phyloP scores from a whole-genome alignment of 2,888 invertebrate genomes.

The Cerceris ruficornis region DNA sequence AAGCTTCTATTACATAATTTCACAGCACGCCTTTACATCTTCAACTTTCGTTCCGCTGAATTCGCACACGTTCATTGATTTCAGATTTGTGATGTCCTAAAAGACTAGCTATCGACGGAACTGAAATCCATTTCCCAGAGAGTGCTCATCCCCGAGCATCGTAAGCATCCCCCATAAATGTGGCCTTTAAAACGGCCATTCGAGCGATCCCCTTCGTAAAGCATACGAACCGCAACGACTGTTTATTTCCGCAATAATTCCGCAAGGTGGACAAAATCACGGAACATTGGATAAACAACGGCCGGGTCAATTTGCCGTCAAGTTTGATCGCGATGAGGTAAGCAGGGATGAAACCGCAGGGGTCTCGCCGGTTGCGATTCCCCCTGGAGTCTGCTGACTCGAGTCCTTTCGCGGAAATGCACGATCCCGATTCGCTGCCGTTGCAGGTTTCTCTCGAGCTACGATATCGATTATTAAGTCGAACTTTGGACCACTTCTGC shows the following conservation, averaged over 20 bases:
- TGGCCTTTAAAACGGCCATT: too few relatives aligned
- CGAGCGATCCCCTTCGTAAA: too few relatives aligned
- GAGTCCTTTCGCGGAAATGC: conserved; percentile 49
- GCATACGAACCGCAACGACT: background rate
- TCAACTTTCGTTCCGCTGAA: too few relatives aligned
- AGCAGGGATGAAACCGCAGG: conserved; percentile 5
- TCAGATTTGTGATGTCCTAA: too few relatives aligned
- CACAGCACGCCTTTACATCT: too few relatives aligned
- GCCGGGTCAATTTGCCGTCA: conserved; percentile 24
- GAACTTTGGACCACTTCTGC: conserved; percentile 30
- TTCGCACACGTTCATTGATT: too few relatives aligned
- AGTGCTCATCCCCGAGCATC: too few relatives aligned
- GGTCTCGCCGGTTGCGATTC: conserved; percentile 25
- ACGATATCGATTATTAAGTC: conserved; percentile 55
- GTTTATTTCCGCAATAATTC: conserved; percentile 8
- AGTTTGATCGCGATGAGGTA: background rate
- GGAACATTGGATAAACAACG: conserved; percentile 41
- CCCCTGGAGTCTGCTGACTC: conserved; percentile 54
- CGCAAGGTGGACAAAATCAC: conserved; percentile 26
- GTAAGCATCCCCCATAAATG: too few relatives aligned
- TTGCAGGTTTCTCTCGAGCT: conserved; percentile 28
- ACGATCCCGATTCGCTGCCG: conserved; percentile 45
- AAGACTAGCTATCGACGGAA: too few relatives aligned
- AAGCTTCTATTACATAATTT: too few relatives aligned
- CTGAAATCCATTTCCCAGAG: too few relatives aligned